Conservation (phyloP, 2,888 invertebrate genomes). For the Caenorhabditis angaria region DNA sequence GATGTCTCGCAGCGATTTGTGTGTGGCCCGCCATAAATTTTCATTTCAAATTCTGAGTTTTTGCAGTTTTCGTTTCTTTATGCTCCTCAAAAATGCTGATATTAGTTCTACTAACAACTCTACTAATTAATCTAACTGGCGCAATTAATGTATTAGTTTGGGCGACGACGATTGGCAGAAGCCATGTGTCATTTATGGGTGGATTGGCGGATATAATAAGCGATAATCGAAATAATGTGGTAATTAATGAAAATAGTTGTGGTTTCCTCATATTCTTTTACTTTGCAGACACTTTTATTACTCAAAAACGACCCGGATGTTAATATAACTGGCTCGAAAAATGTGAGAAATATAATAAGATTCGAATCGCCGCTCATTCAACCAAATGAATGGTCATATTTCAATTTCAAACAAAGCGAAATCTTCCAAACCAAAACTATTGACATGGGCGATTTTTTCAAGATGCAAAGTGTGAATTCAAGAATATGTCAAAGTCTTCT, state of each 20-base stretch:
- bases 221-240: slow-evolving; percentile 13
- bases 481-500: slow-evolving; percentile 30
- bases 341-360: slow-evolving; percentile 14
- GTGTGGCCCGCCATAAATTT: background rate
- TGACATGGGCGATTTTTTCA: slow-evolving; percentile 27
- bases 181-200: slow-evolving; percentile 15
- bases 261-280: background rate
- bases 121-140: background rate
- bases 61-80: too few relatives aligned
- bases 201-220: slow-evolving; percentile 13
- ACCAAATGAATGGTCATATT: slow-evolving; percentile 9
- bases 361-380: slow-evolving; percentile 4
- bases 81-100: slow-evolving; percentile 2
- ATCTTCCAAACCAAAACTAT: slow-evolving; percentile 33
- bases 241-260: background rate
- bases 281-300: slow-evolving; percentile 34
- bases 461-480: slow-evolving; percentile 38
- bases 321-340: slow-evolving; percentile 11
- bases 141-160: slow-evolving; percentile 11
- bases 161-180: slow-evolving; percentile 14
- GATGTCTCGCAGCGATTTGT: background rate
- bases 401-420: slow-evolving; percentile 34
- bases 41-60: background rate
- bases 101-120: background rate
- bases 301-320: slow-evolving; percentile 44